Conservation (phyloP, 2,888 invertebrate species). For the Acanthococcus lagerstroemiae region DNA sequence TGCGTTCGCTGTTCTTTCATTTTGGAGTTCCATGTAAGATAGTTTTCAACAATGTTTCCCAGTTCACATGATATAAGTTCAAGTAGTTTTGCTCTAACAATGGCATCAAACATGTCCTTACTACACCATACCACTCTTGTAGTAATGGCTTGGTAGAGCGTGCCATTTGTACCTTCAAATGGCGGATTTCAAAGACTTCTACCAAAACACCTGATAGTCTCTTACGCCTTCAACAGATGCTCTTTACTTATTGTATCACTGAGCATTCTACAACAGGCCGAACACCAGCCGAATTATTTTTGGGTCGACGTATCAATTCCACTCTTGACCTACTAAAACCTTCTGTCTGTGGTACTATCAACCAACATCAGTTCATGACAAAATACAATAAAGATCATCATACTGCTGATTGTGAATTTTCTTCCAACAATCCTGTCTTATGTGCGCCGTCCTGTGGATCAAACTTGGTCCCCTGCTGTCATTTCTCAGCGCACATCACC, state of each 20-base stretch:
- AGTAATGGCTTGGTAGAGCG: not conserved
- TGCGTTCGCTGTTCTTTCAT: not conserved
- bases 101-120: not conserved
- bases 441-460: not conserved
- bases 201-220: not conserved
- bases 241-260: slow-evolving; percentile 23
- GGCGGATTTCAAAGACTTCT: slow-evolving; percentile 3
- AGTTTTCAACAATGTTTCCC: slow-evolving; percentile 13
- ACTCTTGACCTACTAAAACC: not conserved
- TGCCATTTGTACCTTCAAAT: not conserved
- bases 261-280: slow-evolving; percentile 9
- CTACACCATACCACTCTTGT: not conserved
- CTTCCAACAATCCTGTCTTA: not conserved
- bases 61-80: slow-evolving; percentile 33
- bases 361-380: not conserved
- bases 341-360: not conserved
- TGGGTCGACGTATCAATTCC: not conserved
- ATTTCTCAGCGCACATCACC: not conserved
- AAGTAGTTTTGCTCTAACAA: slow-evolving; percentile 31
- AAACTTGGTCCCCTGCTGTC: not conserved
- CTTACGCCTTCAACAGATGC: slow-evolving; percentile 9
- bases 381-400: not conserved
- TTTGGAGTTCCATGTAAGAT: not conserved
- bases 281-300: slow-evolving; percentile 10
- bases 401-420: not conserved